These are phyloP conservation scores for Parazoanthus darwini DNA, from an alignment of 92 coral and sea anemone genomes.

Conservation along the genomic window DNA sequence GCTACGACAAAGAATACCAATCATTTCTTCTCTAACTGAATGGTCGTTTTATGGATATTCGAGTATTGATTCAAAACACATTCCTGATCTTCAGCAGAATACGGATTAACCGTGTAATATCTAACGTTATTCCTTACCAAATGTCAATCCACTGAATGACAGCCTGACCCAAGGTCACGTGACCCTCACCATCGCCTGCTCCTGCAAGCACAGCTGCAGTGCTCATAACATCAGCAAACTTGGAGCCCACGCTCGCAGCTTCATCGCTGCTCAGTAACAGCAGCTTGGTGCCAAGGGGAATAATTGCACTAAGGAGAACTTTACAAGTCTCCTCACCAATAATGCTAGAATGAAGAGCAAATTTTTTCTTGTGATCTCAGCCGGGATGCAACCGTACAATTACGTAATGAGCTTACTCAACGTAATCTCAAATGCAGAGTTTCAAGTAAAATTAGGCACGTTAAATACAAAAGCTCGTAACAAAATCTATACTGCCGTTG, in stretches of 20 bases:
- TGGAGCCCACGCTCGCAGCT: constrained; percentile 78
- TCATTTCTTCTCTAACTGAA: background rate
- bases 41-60: too few species aligned
- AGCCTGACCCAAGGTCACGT: constrained; percentile 79
- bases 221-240: constrained; percentile 86
- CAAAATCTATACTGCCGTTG: too few species aligned
- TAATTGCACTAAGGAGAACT: constrained; percentile 66
- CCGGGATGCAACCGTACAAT: too few species aligned
- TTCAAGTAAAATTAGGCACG: too few species aligned
- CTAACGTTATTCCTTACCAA: constrained; percentile 61
- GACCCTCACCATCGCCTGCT: constrained; percentile 91
- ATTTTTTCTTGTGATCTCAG: background rate
- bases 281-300: constrained; percentile 86
- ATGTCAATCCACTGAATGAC: constrained; percentile 88
- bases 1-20: background rate
- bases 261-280: constrained; percentile 69
- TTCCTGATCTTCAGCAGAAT: too few species aligned
- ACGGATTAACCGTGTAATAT: background rate
- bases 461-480: too few species aligned
- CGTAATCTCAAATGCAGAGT: too few species aligned
- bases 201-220: constrained; percentile 88
- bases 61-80: too few species aligned
- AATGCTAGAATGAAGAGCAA: constrained; percentile 45
- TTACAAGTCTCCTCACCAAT: constrained; percentile 63
- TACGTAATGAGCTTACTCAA: too few species aligned